Evolutionary conservation across 2,113 vertebrate species (phyloP).

Genomic region (Prunella fulvescens): DNA sequence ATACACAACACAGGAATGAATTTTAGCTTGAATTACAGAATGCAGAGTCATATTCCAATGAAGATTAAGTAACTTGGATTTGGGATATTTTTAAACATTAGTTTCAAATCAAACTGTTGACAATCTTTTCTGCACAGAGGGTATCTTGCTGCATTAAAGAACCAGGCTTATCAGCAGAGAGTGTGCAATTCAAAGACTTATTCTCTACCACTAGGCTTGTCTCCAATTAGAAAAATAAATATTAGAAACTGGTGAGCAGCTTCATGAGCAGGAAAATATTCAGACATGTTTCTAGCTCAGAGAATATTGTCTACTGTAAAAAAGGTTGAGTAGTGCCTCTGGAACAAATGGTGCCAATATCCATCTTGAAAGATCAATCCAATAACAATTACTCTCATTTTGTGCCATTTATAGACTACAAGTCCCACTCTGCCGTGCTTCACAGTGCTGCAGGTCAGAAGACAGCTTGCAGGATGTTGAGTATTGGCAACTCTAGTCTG

Average conservation of each 20-base stretch:
- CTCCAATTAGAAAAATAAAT: slow-evolving; percentile 15
- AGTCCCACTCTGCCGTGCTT: background rate
- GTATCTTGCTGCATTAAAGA: background rate
- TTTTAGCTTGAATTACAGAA: slow-evolving; percentile 3
- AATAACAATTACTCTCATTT: background rate
- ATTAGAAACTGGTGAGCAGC: background rate
- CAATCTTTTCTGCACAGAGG: background rate
- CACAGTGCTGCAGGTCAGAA: background rate
- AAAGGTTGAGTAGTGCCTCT: background rate
- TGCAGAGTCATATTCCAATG: background rate
- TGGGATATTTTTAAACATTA: slow-evolving; percentile 11
- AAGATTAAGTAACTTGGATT: background rate
- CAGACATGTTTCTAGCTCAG: background rate
- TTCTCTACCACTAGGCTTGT: background rate
- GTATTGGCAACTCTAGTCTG: background rate
- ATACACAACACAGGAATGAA: background rate
- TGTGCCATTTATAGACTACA: background rate
- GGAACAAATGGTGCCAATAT: background rate
- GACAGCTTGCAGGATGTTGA: background rate
- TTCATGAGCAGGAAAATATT: background rate
- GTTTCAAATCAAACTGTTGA: slow-evolving; percentile 17
- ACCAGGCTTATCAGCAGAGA: background rate
- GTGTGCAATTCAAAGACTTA: background rate
- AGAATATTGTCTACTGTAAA: background rate
- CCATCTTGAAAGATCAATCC: background rate